Conservation (phyloP, 2,113 vertebrate species). For the Chamaetylas fuelleborni region DNA sequence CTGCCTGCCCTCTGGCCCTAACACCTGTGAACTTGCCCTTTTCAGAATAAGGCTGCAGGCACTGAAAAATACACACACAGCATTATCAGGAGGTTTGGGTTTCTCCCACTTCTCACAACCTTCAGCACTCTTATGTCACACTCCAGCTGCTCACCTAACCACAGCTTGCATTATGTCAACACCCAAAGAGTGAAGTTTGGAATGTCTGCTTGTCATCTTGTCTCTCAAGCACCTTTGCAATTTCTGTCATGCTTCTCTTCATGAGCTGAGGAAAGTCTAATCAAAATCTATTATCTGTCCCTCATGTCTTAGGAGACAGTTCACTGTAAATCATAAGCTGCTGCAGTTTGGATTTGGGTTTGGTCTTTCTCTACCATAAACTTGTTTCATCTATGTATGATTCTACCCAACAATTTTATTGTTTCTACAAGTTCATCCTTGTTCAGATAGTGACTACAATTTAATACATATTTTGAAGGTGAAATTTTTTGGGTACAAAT, state of each 20-base stretch:
- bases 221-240: neutral
- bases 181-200: neutral
- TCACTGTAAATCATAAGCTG: neutral
- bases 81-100: neutral
- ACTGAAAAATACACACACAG: neutral
- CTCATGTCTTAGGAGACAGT: neutral
- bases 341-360: neutral
- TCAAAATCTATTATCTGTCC: neutral
- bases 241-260: neutral
- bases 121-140: neutral
- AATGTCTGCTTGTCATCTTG: neutral
- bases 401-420: neutral
- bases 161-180: neutral
- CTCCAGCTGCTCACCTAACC: neutral
- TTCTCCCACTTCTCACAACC: neutral
- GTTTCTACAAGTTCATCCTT: neutral
- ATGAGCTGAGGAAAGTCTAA: neutral
- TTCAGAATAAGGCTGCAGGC: constrained; percentile 19
- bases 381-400: neutral
- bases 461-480: neutral
- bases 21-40: constrained; percentile 42
- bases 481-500: neutral
- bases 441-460: neutral
- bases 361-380: neutral
- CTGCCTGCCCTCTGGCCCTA: constrained; percentile 30